A percentile compares a stretch with the other conserved stretches of the same genome.
Conservation (phyloP, 2,113 vertebrate species). For the Psophia crepitans region DNA sequence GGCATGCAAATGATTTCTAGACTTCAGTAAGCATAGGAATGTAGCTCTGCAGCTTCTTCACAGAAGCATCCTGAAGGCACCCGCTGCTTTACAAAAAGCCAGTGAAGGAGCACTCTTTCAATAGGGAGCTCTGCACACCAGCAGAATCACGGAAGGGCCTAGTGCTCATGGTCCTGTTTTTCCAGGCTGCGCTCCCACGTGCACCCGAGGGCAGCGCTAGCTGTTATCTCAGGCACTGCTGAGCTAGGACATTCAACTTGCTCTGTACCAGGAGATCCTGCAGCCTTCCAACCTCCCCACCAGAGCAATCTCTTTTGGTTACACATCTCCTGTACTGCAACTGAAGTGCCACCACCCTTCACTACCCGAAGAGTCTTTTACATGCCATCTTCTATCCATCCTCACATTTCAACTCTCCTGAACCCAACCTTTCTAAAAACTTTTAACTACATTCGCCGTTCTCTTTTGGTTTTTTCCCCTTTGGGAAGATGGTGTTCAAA, state of each 20-base stretch:
- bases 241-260: neutral
- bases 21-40: neutral
- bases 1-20: neutral
- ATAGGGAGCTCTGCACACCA: neutral
- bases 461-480: neutral
- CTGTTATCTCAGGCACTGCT: neutral
- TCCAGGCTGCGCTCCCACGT: neutral
- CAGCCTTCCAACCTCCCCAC: neutral
- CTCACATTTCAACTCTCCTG: neutral
- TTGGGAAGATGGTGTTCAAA: neutral
- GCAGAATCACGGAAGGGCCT: rapidly evolving
- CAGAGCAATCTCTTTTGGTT: neutral
- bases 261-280: neutral
- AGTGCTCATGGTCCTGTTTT: neutral
- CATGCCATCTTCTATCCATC: neutral
- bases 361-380: neutral
- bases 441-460: neutral
- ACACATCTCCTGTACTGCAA: neutral
- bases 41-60: neutral
- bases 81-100: neutral
- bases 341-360: neutral
- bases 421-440: neutral
- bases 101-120: neutral
- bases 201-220: neutral
- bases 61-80: neutral